Base-by-base conservation (phyloP, 2,797 vertebrate genomes). In the Microctenopoma stevenorrisi region DNA sequence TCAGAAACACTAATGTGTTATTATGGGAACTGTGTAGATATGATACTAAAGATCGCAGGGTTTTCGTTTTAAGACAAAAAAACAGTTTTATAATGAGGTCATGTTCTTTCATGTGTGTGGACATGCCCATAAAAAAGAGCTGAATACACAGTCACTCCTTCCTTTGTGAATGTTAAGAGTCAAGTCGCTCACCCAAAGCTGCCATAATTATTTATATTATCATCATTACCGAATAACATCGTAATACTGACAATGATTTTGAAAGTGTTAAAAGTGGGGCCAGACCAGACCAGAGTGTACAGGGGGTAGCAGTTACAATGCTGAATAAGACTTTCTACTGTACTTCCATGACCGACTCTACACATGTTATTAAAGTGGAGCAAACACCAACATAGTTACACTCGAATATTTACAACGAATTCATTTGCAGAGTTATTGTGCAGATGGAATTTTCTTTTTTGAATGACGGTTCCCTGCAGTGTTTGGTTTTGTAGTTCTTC, bases 361-460 rank as follows among this genome's bases (percentile, higher is more conserved):
- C 58, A 77, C 58, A 57, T 84, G 78, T 55, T 69, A 78, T 69
- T 73, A 51, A 72, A 70, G 56, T 58, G 51, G 61, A 70, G 69
- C 68, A 74, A 87, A 68, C 49, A 76, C 11, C 55, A 72, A 64
- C 60, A 70, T 60, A 44, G 64, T 77, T 64, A 63, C 55, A 65
- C 72, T 84, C 67, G 67, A 78, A 67, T 71, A 64, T 81, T 76
- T 70, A 55, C 73, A 86, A 75, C 53, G 67, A 89, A 68, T 47
- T 64, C 71, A 84, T 86, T 86, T 82, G 75, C 55, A 73, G 55
- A 9, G 55, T 76, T 83, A 73, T 80, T 78, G 78, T 86, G 79
- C 70, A 78, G 67, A 79, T 83, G 71, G 47, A 42, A 67, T 33
- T 33, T 7, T 1, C 12, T 40, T 74, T 86, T 74, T 77, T 74